Percentiles rank a stretch among this genome's conserved stretches.
These are phyloP conservation scores for Moxostoma hubbsi DNA, from an alignment of 2,797 vertebrate species.

Conservation along the genomic window DNA sequence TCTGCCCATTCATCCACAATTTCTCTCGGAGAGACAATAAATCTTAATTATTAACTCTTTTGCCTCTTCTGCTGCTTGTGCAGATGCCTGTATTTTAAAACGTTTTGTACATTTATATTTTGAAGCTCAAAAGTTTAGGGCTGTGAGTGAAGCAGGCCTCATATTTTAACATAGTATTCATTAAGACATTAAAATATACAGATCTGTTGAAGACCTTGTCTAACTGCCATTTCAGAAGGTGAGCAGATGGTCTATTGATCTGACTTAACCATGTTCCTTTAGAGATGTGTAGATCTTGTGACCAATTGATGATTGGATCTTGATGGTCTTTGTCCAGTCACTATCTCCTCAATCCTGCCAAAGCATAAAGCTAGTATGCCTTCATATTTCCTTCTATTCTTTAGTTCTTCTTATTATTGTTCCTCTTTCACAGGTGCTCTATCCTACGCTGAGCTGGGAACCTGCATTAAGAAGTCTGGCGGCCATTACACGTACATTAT, in stretches of 20 bases:
- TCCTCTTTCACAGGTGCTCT: conserved; percentile 82
- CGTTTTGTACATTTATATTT: conserved; percentile 26
- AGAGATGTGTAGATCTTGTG: not conserved
- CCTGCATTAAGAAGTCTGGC: conserved; percentile 94
- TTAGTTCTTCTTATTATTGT: not conserved
- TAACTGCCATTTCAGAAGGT: conserved; percentile 10
- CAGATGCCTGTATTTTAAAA: conserved; percentile 7
- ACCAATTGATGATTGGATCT: not conserved
- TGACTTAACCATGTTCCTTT: not conserved
- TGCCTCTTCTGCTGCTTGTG: not conserved
- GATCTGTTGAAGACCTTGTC: conserved; percentile 21
- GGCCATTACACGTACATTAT: conserved; percentile 95
- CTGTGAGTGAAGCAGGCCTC: conserved; percentile 6
- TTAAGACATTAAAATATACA: conserved; percentile 24
- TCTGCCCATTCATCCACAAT: conserved; percentile 20
- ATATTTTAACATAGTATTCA: conserved; percentile 5
- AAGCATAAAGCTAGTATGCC: not conserved
- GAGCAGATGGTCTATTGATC: conserved; percentile 17
- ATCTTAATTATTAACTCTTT: conserved; percentile 19
- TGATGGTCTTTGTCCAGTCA: conserved; percentile 4
- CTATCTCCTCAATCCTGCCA: not conserved
- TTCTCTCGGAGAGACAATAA: not conserved
- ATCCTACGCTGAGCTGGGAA: conserved; percentile 93
- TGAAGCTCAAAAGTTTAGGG: conserved; percentile 20
- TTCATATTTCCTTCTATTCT: not conserved